These are phyloP conservation scores for Tauraco hartlaubi DNA, from an alignment of 2,797 vertebrate genomes.

Conservation along the genomic window DNA sequence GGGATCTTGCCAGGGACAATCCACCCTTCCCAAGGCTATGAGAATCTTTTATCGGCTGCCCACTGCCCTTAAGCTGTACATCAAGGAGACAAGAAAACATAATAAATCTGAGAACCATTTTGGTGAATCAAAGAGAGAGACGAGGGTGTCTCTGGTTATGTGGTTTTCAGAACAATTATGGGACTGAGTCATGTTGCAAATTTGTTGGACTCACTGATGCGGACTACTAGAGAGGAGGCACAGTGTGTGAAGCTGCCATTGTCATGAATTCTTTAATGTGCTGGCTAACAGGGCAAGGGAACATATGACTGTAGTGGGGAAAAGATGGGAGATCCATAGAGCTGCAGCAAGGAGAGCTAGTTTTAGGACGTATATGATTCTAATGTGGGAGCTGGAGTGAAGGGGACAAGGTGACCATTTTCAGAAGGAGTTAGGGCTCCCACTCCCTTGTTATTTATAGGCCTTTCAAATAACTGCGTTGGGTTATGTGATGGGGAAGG, in stretches of 20 bases:
- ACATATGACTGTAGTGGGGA: background rate
- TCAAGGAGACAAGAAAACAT: constrained; percentile 66
- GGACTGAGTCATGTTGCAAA: constrained; percentile 48
- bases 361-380: background rate
- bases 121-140: constrained; percentile 69
- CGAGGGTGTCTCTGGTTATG: constrained; percentile 37
- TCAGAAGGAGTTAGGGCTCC: background rate
- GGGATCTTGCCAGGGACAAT: constrained; percentile 62
- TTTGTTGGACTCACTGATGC: constrained; percentile 32
- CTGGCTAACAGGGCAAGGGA: background rate
- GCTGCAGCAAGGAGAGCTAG: background rate
- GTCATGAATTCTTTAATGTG: background rate
- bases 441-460: background rate
- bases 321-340: background rate
- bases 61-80: constrained; percentile 59
- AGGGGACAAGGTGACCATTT: background rate
- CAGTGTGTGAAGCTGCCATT: background rate
- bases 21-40: constrained; percentile 22
- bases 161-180: constrained; percentile 67
- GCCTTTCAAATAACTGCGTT: background rate
- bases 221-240: constrained; percentile 3
- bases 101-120: constrained; percentile 69
- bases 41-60: constrained; percentile 68
- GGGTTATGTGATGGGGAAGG: background rate
- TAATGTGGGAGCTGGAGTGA: background rate